These are phyloP conservation scores for Pantherophis vulpinus DNA, from an alignment of 2,797 vertebrate genomes.

Conservation along the genomic window DNA sequence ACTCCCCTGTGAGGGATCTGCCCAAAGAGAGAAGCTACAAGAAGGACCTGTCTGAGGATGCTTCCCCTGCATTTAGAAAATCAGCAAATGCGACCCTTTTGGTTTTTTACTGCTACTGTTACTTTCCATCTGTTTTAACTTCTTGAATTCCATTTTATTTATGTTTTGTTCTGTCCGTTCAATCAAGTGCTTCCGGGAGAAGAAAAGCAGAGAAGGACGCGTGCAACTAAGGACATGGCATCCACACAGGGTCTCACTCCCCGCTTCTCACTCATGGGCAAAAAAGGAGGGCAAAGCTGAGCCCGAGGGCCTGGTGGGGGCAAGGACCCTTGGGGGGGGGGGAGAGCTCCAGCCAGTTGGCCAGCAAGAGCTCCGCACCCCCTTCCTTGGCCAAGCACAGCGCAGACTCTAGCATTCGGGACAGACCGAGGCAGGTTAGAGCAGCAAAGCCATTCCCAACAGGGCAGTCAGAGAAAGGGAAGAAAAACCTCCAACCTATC, in stretches of 20 bases:
- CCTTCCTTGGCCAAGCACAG: constrained; percentile 36
- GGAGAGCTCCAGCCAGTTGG: neutral
- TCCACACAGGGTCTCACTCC: neutral
- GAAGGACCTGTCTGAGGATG: neutral
- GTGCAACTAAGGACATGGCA: neutral
- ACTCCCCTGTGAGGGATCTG: neutral
- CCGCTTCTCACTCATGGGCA: neutral
- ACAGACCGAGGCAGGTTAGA: constrained; percentile 19
- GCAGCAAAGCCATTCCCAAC: constrained; percentile 66
- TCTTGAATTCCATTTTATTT: neutral
- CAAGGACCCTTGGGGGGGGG: neutral
- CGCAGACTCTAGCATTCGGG: constrained; percentile 35
- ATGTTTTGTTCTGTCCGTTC: neutral
- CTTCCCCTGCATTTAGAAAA: neutral
- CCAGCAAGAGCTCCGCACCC: neutral
- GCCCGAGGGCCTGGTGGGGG: neutral
- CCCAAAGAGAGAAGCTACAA: neutral
- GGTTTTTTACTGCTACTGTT: neutral
- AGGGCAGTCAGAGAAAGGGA: neutral
- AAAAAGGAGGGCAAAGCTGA: neutral
- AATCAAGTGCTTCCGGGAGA: neutral
- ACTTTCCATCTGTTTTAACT: neutral
- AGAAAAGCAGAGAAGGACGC: neutral
- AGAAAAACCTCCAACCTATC: constrained; percentile 86
- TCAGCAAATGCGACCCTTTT: neutral